Base-by-base conservation (phyloP, 2,888 invertebrate genomes). In the Sarcophaga subvicina region DNA sequence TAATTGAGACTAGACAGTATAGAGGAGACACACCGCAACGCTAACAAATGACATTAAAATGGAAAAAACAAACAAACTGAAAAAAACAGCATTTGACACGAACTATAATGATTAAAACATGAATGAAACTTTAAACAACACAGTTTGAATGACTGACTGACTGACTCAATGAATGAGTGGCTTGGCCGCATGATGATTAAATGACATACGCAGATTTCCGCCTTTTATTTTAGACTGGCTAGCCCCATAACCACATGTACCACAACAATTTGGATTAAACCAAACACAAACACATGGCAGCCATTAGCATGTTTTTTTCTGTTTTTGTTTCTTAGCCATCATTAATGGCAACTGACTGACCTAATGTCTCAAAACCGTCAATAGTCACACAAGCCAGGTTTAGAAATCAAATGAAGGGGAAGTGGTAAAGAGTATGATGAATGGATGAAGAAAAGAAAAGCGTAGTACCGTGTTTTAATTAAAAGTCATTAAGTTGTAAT, bases 401-500 rank as follows among this genome's bases (percentile, higher is more conserved):
- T 76, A 82, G 27, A 54, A 76, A 64, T 75, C 17, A 75, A 59
- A 22, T 66, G 60, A 66, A 73, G 54, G 70, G 73, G 66, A 37
- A 83, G 71, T 37, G 77, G 62, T 70, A 27, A 80, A 62, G 17
- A 14, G 14, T 49, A 60, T 14, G 37, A 37, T 1, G 37, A 37
- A 37, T 37, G 2, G 37, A 37, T 37, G 37, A 37, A 37, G 37
- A 37, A 17, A 79, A 8, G 22, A 63, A 72, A 69, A 79, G 76
- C 75, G 71, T 83, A 81, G 78, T 81, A 75, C 81, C 81, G 66
- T 63, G 79, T 81, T 87, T 88, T 89, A 88, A 88, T 89, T 89
- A 88, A 88, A 88, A 88, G 89, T 88, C 88, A 88, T 89, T 89
- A 89, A 86, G 85, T 82, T 83, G 83, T 86, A 82, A 72, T 66